Evolutionary conservation across 2,888 invertebrate genomes (phyloP), one percentile per base, ranked within the genome.

Genomic region (Unio delphinus): DNA sequence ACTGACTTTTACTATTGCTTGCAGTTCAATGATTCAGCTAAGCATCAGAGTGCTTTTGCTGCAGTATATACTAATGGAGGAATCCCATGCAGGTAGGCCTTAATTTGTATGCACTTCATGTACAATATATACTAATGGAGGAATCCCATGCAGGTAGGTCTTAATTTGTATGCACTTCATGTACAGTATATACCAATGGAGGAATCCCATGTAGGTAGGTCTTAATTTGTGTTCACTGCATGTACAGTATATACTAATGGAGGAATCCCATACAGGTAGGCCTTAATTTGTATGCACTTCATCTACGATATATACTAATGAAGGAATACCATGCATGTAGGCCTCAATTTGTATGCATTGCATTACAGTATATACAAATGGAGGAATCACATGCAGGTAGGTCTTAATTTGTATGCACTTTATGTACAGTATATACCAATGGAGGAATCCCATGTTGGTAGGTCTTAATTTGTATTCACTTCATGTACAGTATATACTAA

Each of bases 361-460:
- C 89, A 86, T 86, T n/a, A 78, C 87, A 65, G 85, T 88, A 18
- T 89, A 89, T 77, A 79, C 82, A 17, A 88, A 83, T 81, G 89
- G 89, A 66, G 88, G 88, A 61, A 80, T 89, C 3, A 0, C 20
- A 64, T 20, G n/a, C 7, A 34, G 34, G 23, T 56, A 63, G 54
- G 30, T 4, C n/a, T 64, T 58, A 63, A 15, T 45, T 56, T 55
- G 28, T 20, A 7, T 63, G 34, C n/a, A 63, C n/a, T 54, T 23
- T 3, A n/a, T 63, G n/a, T 62, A 54, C 86, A 65, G 85, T 88
- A 18, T 89, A 89, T 77, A 79, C 82, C 17, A 88, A 83, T 82
- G 89, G 89, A 66, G 88, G 88, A 62, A 80, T 89, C 54, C 89
- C 89, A 15, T 89, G 89, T 76, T 83, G 86, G 86, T 87, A 74